Evolutionary conservation across 23 tunicate genomes (phyloP).

Genomic region (Clavelina lepadiformis): DNA sequence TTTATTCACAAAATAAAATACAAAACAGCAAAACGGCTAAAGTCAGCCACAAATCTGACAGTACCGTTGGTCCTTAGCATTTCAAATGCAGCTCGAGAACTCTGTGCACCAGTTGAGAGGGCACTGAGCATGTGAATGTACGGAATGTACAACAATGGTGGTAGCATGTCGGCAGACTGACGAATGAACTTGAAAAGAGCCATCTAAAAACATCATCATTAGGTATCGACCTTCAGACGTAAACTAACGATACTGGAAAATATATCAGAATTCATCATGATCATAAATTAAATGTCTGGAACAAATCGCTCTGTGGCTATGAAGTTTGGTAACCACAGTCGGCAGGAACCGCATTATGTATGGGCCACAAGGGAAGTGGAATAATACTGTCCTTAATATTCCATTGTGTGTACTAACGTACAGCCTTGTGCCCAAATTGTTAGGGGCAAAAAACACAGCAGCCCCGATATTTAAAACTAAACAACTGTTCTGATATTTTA

Average conservation of each 20-base stretch:
- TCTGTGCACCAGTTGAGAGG: constrained; percentile 58
- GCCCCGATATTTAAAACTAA: too few relatives aligned
- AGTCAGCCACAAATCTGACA: background rate
- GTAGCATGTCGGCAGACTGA: constrained; percentile 76
- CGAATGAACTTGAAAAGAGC: constrained; percentile 82
- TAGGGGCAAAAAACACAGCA: too few relatives aligned
- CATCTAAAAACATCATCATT: constrained; percentile 60
- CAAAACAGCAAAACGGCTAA: background rate
- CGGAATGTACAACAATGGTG: constrained; percentile 79
- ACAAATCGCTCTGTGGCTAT: constrained; percentile 46
- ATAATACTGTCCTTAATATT: too few relatives aligned
- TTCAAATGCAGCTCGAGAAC: constrained; percentile 79
- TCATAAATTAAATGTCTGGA: constrained; percentile 4
- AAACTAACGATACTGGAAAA: constrained; percentile 49
- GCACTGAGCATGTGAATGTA: constrained; percentile 82
- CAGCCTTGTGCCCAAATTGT: too few relatives aligned
- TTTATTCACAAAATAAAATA: background rate
- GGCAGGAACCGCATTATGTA: too few relatives aligned
- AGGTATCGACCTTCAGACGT: constrained; percentile 84
- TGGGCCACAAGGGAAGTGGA: too few relatives aligned
- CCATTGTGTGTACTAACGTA: too few relatives aligned
- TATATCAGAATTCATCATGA: background rate
- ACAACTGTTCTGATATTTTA: too few relatives aligned
- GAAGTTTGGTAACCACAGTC: constrained; percentile 23
- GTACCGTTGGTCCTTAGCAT: constrained; percentile 63